These are phyloP conservation scores for Anolis apletophallus DNA, from an alignment of 2,797 vertebrate genomes.

Conservation along the genomic window DNA sequence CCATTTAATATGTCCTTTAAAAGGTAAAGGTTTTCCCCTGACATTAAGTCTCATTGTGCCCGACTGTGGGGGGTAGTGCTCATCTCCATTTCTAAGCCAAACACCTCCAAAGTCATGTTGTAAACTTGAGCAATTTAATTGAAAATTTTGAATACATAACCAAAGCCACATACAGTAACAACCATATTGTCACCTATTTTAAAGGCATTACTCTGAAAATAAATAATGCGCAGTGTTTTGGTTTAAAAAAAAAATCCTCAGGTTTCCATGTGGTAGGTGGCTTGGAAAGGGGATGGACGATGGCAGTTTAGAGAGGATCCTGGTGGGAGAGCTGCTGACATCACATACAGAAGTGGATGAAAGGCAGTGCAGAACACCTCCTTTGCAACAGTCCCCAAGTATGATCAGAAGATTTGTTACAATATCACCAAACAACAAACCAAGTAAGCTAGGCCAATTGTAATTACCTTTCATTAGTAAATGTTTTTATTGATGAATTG, in stretches of 20 bases:
- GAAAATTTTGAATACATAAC: too few relatives aligned
- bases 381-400: slow-evolving; percentile 96
- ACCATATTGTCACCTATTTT: background rate
- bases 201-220: background rate
- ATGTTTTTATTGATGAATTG: background rate
- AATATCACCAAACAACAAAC: slow-evolving; percentile 97
- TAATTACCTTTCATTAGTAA: background rate
- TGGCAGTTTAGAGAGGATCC: slow-evolving; percentile 94
- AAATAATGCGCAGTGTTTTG: background rate
- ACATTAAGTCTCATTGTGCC: too few relatives aligned
- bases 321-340: slow-evolving; percentile 95
- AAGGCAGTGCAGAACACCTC: slow-evolving; percentile 92
- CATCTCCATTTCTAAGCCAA: too few relatives aligned
- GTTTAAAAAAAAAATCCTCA: slow-evolving; percentile 60
- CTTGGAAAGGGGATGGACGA: slow-evolving; percentile 97
- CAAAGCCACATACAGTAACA: too few relatives aligned
- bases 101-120: too few relatives aligned
- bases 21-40: too few relatives aligned
- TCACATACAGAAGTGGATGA: slow-evolving; percentile 90
- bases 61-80: too few relatives aligned
- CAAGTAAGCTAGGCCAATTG: slow-evolving; percentile 80
- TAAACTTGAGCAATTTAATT: too few relatives aligned
- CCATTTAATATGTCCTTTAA: too few relatives aligned
- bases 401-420: slow-evolving; percentile 98
- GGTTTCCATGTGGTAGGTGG: slow-evolving; percentile 98